These are phyloP conservation scores for Gnathonemus echidnorhynchus DNA, from an alignment of 2,113 vertebrate genomes.

Conservation along the genomic window DNA sequence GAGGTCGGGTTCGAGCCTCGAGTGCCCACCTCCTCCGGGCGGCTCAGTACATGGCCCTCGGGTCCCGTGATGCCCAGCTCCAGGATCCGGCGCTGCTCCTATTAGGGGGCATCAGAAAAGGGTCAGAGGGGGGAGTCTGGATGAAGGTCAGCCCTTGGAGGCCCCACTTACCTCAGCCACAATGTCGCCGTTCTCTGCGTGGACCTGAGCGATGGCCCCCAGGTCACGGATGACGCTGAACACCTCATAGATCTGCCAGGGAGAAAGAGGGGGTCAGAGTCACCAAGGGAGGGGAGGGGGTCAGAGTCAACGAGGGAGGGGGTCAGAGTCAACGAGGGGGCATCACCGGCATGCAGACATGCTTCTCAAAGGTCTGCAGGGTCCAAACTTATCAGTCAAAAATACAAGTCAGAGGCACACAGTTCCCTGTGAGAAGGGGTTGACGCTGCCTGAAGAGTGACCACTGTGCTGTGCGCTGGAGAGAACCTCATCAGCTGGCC, in stretches of 20 bases:
- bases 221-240: conserved; percentile 92
- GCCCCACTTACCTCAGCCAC: conserved; percentile 76
- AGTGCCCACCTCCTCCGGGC: conserved; percentile 81
- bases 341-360: background rate
- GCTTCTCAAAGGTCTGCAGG: background rate
- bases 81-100: conserved; percentile 91
- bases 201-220: conserved; percentile 90
- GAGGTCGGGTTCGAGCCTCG: background rate
- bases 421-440: background rate
- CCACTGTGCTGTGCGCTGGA: background rate
- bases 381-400: background rate
- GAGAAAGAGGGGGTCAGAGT: background rate
- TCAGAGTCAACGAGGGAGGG: background rate
- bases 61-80: conserved; percentile 95
- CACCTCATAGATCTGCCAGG: conserved; percentile 85
- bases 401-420: background rate
- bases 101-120: conserved; percentile 14
- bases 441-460: background rate
- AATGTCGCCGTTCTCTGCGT: conserved; percentile 94
- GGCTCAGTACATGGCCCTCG: conserved; percentile 89
- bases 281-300: background rate
- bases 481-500: background rate
- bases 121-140: background rate
- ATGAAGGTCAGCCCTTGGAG: background rate
- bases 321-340: background rate